Evolutionary conservation across 2,113 vertebrate species (phyloP).

Genomic region (Naja naja): DNA sequence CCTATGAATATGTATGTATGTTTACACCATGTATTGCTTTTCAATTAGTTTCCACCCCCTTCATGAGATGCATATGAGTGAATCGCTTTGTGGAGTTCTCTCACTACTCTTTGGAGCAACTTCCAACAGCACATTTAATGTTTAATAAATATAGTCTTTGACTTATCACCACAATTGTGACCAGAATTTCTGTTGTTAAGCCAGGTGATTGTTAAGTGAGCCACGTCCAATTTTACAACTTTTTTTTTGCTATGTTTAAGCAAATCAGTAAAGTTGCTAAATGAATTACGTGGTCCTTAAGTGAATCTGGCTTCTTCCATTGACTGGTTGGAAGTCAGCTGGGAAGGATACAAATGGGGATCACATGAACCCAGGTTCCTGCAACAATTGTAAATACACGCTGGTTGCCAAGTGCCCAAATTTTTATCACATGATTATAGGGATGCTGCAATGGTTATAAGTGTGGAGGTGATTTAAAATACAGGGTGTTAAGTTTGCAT

Average conservation of each 20-base stretch:
- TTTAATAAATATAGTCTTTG: neutral
- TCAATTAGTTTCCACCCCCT: neutral
- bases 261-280: neutral
- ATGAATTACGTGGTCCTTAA: neutral
- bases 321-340: no score
- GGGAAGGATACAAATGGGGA: no score
- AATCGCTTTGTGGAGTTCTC: neutral
- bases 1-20: neutral
- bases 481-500: no score
- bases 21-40: neutral
- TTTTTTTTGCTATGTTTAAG: neutral
- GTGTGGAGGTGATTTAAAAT: no score
- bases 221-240: neutral
- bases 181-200: neutral
- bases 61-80: neutral
- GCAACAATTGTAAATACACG: no score
- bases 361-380: no score
- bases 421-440: no score
- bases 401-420: no score
- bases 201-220: neutral
- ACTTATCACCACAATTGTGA: neutral
- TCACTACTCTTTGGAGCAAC: neutral
- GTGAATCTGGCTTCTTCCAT: no score
- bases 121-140: no score
- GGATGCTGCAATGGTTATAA: no score